A percentile compares a stretch with the other conserved stretches of the same genome.
Evolutionary conservation across 2,888 invertebrate species (phyloP).

Genomic region (Catocala nupta): DNA sequence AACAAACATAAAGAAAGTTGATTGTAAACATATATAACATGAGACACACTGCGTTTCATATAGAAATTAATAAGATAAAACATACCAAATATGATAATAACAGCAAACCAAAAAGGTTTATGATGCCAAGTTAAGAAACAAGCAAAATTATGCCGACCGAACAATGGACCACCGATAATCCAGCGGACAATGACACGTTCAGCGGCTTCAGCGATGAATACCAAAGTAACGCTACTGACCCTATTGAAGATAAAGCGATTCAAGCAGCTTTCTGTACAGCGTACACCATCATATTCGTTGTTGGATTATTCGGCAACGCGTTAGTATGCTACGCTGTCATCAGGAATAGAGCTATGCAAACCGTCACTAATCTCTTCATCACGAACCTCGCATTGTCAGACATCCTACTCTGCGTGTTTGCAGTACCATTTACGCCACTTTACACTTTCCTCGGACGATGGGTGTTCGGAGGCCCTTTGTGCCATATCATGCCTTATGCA

Average conservation of each 20-base stretch:
- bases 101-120: constrained; percentile 70
- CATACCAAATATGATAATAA: constrained; percentile 64
- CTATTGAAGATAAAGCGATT: constrained; percentile 89
- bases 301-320: constrained; percentile 94
- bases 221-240: constrained; percentile 71
- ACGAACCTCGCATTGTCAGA: constrained; percentile 96
- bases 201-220: constrained; percentile 54
- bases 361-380: constrained; percentile 97
- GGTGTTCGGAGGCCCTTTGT: constrained; percentile 94
- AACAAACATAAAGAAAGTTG: constrained; percentile 17
- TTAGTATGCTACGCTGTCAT: constrained; percentile 95
- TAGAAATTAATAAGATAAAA: constrained; percentile 46
- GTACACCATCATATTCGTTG: constrained; percentile 92
- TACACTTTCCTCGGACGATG: constrained; percentile 94
- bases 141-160: constrained; percentile 77
- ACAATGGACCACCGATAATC: constrained; percentile 68
- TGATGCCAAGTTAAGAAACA: constrained; percentile 75
- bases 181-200: constrained; percentile 62
- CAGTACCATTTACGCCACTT: constrained; percentile 96
- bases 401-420: constrained; percentile 93
- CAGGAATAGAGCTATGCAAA: constrained; percentile 95
- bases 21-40: constrained; percentile 49
- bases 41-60: constrained; percentile 52
- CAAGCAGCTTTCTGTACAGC: constrained; percentile 92
- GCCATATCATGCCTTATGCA: constrained; percentile 95